A percentile compares a stretch with the other conserved stretches of the same genome.
Conservation (phyloP, 2,113 vertebrate genomes). For the Megaleporinus macrocephalus region DNA sequence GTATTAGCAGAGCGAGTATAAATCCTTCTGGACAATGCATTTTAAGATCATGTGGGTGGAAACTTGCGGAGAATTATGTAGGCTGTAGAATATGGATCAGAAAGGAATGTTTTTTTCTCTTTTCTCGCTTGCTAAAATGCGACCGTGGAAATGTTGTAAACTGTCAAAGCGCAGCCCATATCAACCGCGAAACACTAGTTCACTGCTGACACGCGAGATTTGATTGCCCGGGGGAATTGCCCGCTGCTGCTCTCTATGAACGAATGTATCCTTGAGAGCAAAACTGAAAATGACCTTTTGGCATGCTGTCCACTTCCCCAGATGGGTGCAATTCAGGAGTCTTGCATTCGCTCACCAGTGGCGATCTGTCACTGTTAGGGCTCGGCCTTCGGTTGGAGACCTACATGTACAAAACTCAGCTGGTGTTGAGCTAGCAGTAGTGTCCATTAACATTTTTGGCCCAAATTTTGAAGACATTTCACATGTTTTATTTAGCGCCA, state of each 20-base stretch:
- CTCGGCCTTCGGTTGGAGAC: no score
- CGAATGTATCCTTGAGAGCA: neutral
- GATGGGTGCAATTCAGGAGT: neutral
- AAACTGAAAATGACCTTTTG: conserved; percentile 19
- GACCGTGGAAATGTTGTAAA: conserved; percentile 5
- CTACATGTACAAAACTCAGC: no score
- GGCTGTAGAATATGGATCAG: neutral
- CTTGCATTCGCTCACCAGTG: neutral
- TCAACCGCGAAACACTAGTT: neutral
- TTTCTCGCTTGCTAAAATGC: neutral
- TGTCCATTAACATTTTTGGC: no score
- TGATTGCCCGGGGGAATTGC: neutral
- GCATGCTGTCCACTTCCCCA: conserved; percentile 16
- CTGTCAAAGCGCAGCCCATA: neutral
- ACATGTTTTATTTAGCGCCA: no score
- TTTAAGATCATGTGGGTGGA: neutral
- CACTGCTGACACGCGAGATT: neutral
- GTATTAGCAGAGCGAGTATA: neutral
- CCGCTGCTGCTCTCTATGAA: neutral
- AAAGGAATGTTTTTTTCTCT: neutral
- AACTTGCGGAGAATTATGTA: conserved; percentile 4
- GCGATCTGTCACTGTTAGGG: no score
- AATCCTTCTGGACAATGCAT: neutral
- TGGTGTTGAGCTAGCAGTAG: no score
- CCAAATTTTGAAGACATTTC: no score